Evolutionary conservation across 2,888 invertebrate genomes (phyloP), one percentile per base, ranked within the genome.

Genomic region (Drosophila lacicola): DNA sequence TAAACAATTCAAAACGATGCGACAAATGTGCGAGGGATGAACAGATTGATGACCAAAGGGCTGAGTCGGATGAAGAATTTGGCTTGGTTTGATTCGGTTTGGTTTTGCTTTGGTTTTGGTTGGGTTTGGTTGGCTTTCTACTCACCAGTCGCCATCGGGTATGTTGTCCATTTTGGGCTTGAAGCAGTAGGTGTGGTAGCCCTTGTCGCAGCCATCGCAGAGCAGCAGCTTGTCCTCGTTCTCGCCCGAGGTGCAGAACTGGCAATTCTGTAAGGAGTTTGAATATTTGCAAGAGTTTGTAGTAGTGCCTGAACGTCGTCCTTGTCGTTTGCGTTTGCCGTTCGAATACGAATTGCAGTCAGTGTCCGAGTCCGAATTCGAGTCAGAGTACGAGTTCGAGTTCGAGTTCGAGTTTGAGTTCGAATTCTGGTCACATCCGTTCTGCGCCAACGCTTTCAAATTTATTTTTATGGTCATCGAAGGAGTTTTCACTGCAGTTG

Each of bases 111-210:
- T 17, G 17, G 17, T 17, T 37, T 49, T 11, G 13, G 2, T 33
- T 33, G 0, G 19, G 3, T 17, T 42, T n/a, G 54, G 6, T 53
- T 53, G 4, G 41, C 10, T 36, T 33, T 19, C 5, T 77, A 91
- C 95, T 94, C 90, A 97, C 99, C 99, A 99, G 92, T 99, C 98
- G 34, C 99, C 99, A 83, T 98, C 98, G 17, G 99, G 99, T 92
- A 99, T 98, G 90, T 96, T 96, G 66, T 97, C 97, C 97, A 99
- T 97, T 92, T 96, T 95, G 74, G 99, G 99, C 93, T 97, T 98
- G 94, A 99, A 99, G 94, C 99, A 99, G 92, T 99, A 99, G 50
- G 98, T 99, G 93, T 99, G 99, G 93, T 98, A 99, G 54, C 99
- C 99, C 92, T 98, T 97, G 93, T 99, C 99, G 93, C 99, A 99